Percentiles rank a stretch among this genome's conserved stretches.
Evolutionary conservation across 2,797 vertebrate genomes (phyloP).

Genomic region (Chelon labrosus): DNA sequence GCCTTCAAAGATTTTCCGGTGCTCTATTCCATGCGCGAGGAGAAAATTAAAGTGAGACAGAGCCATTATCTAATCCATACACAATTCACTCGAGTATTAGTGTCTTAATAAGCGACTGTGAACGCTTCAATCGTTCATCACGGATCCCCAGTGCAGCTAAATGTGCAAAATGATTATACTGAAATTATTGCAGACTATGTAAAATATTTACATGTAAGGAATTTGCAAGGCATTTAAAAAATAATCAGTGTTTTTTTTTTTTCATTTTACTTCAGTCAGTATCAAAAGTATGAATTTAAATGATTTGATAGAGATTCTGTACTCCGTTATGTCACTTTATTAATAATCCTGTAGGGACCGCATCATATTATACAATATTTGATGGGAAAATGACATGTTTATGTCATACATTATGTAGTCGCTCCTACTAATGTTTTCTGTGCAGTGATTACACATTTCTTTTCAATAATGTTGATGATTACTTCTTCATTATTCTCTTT

Average conservation of each 20-base stretch:
- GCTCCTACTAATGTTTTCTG: not conserved
- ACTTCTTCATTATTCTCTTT: too few species aligned
- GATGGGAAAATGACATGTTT: not conserved
- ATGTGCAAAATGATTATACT: constrained; percentile 57
- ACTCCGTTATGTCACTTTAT: constrained; percentile 11
- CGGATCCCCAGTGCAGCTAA: constrained; percentile 45
- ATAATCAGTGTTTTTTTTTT: constrained; percentile 50
- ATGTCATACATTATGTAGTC: not conserved
- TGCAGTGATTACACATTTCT: not conserved
- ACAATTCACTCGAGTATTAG: constrained; percentile 52
- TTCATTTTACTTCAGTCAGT: constrained; percentile 44
- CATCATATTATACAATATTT: not conserved
- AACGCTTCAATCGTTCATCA: constrained; percentile 56
- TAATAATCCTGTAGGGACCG: not conserved
- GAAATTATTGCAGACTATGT: constrained; percentile 29
- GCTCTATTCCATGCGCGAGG: constrained; percentile 39
- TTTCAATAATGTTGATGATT: too few species aligned
- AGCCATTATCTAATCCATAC: constrained; percentile 67
- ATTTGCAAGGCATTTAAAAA: constrained; percentile 51
- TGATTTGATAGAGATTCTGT: constrained; percentile 19
- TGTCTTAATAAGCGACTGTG: constrained; percentile 55
- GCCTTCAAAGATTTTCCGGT: constrained; percentile 44
- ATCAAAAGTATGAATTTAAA: constrained; percentile 33
- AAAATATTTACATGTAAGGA: constrained; percentile 62
- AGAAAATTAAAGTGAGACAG: constrained; percentile 50